Evolutionary conservation across 2,797 vertebrate genomes (phyloP).

Genomic region (Sebastolobus altivelis): DNA sequence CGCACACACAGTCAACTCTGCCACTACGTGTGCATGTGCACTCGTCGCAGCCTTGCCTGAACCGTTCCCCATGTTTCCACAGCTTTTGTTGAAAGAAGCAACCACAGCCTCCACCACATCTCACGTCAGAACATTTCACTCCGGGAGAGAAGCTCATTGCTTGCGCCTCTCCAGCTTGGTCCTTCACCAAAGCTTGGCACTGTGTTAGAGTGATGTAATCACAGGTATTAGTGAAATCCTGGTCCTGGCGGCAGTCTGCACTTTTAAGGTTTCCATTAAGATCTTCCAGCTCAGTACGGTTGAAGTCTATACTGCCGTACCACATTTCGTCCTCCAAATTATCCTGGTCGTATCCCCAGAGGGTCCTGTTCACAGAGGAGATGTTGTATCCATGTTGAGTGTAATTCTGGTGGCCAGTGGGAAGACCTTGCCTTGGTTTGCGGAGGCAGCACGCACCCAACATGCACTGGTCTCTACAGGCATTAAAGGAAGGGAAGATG

Average conservation of each 20-base stretch:
- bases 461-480: conserved; percentile 65
- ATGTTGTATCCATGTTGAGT: conserved; percentile 45
- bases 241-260: conserved; percentile 37
- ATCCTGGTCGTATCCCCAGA: conserved; percentile 1
- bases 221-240: conserved; percentile 49
- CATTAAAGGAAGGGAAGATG: conserved; percentile 62
- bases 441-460: conserved; percentile 72
- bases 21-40: conserved; percentile 55
- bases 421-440: conserved; percentile 25
- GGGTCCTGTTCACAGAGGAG: conserved; percentile 21
- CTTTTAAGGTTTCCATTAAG: conserved; percentile 7
- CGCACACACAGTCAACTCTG: conserved; percentile 56
- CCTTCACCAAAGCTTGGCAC: conserved; percentile 49
- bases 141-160: conserved; percentile 68
- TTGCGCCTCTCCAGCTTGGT: conserved; percentile 31
- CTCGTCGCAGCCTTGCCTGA: conserved; percentile 56
- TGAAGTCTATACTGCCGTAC: conserved; percentile 39
- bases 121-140: conserved; percentile 45
- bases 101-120: conserved; percentile 52
- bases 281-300: conserved; percentile 35
- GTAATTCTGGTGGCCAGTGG: conserved; percentile 7
- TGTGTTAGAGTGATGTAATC: conserved; percentile 51
- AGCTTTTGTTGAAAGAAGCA: conserved; percentile 48
- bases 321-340: conserved; percentile 31
- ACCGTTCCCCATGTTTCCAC: conserved; percentile 43